phyloP scores from a whole-genome alignment of 2,113 vertebrate genomes.

The Menura novaehollandiae region DNA sequence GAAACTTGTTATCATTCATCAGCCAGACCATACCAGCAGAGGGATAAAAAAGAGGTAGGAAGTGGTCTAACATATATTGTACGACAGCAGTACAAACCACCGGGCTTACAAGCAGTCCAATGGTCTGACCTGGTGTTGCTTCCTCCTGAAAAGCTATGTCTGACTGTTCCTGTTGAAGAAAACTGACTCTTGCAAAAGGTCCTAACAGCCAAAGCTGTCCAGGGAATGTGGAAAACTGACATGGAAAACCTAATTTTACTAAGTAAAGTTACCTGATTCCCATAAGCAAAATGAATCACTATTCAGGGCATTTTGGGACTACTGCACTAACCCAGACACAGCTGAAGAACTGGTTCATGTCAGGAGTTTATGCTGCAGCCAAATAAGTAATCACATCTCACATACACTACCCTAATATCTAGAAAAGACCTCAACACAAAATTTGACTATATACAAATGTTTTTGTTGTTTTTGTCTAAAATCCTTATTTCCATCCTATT shows the following conservation, averaged over 20 bases:
- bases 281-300: neutral
- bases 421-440: neutral
- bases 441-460: neutral
- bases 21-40: neutral
- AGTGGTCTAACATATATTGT: neutral
- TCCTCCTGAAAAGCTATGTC: neutral
- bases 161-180: neutral
- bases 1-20: neutral
- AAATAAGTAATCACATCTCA: neutral
- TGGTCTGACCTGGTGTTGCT: neutral
- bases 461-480: neutral
- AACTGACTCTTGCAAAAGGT: neutral
- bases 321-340: neutral
- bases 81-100: fast-evolving
- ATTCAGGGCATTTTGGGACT: neutral
- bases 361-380: neutral
- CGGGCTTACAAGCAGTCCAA: neutral
- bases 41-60: neutral
- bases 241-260: neutral
- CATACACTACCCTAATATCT: neutral
- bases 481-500: neutral
- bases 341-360: neutral
- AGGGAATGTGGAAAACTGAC: neutral
- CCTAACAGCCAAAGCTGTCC: fast-evolving
- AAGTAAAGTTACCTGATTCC: neutral